Conservation (phyloP, 2,888 invertebrate species). For the Stenolophus ochropezus region DNA sequence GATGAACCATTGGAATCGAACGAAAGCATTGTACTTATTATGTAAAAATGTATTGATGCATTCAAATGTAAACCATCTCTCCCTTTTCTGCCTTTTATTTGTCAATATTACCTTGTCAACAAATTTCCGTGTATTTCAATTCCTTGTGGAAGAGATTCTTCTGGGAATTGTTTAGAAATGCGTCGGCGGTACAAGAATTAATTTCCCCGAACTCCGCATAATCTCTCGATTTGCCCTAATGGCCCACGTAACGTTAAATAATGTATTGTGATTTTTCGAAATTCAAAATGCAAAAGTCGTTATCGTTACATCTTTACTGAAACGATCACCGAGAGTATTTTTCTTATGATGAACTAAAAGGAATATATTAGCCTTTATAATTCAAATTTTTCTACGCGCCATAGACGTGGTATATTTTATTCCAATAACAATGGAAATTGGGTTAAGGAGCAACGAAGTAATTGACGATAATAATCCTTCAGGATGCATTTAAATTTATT, state of each 20-base stretch:
- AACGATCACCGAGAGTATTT: constrained; percentile 11
- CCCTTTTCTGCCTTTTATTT: not conserved
- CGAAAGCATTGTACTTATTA: not conserved
- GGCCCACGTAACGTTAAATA: constrained; percentile 30
- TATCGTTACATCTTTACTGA: constrained; percentile 23
- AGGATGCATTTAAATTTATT: not conserved
- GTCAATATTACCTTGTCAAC: not conserved
- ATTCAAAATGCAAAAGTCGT: constrained; percentile 37
- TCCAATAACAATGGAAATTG: not conserved
- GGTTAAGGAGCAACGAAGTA: not conserved
- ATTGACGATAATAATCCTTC: not conserved
- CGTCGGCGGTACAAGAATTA: constrained; percentile 3
- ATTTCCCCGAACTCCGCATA: constrained; percentile 7
- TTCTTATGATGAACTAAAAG: constrained; percentile 4
- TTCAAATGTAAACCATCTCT: not conserved
- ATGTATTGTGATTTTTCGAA: constrained; percentile 25
- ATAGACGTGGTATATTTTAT: not conserved
- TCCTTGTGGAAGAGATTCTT: not conserved
- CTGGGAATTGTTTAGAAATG: constrained; percentile 1
- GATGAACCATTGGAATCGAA: not conserved
- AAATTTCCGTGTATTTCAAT: not conserved
- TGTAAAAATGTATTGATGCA: not conserved
- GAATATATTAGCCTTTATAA: constrained; percentile 29
- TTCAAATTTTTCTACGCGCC: not conserved
- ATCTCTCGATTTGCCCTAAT: constrained; percentile 30